These are phyloP conservation scores for Belonocnema kinseyi DNA, from an alignment of 1,140 invertebrate genomes.

Conservation along the genomic window DNA sequence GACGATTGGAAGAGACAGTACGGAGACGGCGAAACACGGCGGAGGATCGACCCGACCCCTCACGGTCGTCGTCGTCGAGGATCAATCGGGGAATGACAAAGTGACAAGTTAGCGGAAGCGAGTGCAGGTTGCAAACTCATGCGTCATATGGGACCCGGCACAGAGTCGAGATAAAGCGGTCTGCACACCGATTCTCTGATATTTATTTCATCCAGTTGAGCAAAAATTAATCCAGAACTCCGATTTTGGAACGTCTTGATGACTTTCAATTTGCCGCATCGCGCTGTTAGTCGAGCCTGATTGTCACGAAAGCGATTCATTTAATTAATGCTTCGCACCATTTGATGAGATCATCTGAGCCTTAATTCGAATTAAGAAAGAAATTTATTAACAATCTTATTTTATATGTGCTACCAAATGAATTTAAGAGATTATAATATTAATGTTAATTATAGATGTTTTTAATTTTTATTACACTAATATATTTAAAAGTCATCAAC, in stretches of 20 bases:
- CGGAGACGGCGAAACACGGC: neutral
- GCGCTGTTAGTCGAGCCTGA: neutral
- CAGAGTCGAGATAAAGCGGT: slow-evolving; percentile 9
- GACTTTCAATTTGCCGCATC: neutral
- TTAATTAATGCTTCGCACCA: too few relatives aligned
- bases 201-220: slow-evolving; percentile 14
- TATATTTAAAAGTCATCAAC: too few relatives aligned
- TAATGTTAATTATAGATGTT: too few relatives aligned
- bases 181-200: neutral
- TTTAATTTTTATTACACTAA: too few relatives aligned
- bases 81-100: slow-evolving; percentile 50
- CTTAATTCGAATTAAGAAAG: too few relatives aligned
- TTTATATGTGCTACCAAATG: too few relatives aligned
- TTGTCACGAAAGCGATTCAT: too few relatives aligned
- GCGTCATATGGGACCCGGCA: slow-evolving; percentile 40
- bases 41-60: slow-evolving; percentile 40
- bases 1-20: neutral
- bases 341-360: too few relatives aligned
- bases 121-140: slow-evolving; percentile 52
- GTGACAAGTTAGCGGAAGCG: slow-evolving; percentile 53
- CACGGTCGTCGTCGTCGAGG: slow-evolving; percentile 29
- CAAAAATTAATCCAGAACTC: neutral
- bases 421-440: too few relatives aligned
- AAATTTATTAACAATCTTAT: too few relatives aligned
- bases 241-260: neutral